Percentiles rank a stretch among this genome's conserved stretches.
These are phyloP conservation scores for Lacerta bilineata DNA, from an alignment of 2,797 vertebrate genomes.

Conservation along the genomic window DNA sequence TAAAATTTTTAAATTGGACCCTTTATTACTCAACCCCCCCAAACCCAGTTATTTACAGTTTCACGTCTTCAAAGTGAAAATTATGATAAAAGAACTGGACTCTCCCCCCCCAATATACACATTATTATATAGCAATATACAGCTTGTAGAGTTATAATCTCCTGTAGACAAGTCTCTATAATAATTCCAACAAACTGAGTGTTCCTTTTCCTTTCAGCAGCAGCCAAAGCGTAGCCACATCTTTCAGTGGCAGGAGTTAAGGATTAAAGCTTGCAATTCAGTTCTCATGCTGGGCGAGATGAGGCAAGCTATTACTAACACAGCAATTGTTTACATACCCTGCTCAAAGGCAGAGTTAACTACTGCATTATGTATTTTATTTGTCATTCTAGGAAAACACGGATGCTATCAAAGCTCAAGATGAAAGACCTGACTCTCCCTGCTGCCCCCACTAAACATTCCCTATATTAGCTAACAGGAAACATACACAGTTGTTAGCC, in stretches of 20 bases:
- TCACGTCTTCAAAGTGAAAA: not conserved
- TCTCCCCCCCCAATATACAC: not conserved
- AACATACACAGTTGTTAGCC: not conserved
- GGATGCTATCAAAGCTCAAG: not conserved
- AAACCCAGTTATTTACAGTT: not conserved
- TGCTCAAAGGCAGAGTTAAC: not conserved
- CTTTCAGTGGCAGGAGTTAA: not conserved
- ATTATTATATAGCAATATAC: not conserved
- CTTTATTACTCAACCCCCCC: not conserved
- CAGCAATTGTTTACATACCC: not conserved
- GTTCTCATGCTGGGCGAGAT: not conserved
- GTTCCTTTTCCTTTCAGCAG: not conserved
- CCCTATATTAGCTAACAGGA: not conserved
- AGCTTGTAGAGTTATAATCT: not conserved
- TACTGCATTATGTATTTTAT: slow-evolving; percentile 17
- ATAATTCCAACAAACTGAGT: not conserved
- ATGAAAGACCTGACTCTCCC: not conserved
- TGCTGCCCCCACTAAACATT: not conserved
- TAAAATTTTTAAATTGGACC: too few relatives aligned
- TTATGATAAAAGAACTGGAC: not conserved
- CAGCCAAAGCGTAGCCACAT: not conserved
- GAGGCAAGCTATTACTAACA: not conserved
- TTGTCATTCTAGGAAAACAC: not conserved
- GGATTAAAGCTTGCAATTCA: not conserved
- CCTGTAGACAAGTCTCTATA: not conserved